A percentile compares a stretch with the other conserved stretches of the same genome.
phyloP scores from a whole-genome alignment of 2,113 vertebrate species.

The Phoxinus phoxinus region DNA sequence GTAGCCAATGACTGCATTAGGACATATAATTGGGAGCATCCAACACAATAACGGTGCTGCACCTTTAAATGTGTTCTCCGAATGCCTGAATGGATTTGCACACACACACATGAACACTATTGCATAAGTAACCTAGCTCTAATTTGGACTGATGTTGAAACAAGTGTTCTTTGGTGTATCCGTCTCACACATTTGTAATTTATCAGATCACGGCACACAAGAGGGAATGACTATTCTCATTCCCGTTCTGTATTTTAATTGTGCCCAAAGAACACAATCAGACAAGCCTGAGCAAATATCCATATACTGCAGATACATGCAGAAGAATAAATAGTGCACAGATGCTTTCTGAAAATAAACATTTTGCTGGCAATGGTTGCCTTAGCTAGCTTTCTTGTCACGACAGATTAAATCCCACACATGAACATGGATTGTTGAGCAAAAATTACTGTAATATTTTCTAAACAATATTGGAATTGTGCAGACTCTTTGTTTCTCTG shows the following conservation, averaged over 20 bases:
- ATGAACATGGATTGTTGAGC: neutral
- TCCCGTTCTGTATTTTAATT: neutral
- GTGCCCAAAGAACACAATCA: neutral
- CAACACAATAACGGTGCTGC: neutral
- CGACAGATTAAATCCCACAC: conserved; percentile 2
- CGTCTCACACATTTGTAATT: neutral
- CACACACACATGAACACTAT: neutral
- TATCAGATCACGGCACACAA: neutral
- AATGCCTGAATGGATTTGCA: neutral
- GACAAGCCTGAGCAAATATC: conserved; percentile 3
- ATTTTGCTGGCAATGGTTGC: neutral
- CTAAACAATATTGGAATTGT: neutral
- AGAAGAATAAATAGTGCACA: neutral
- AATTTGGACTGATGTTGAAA: neutral
- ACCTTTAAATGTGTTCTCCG: conserved; percentile 11
- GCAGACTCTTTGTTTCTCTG: neutral
- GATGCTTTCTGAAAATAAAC: neutral
- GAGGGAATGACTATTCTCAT: neutral
- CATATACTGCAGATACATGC: neutral
- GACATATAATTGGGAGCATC: neutral
- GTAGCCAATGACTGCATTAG: neutral
- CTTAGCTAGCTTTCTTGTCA: neutral
- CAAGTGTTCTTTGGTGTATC: neutral
- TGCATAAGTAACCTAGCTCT: neutral
- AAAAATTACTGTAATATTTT: neutral